phyloP scores from a whole-genome alignment of 2,797 vertebrate genomes.

The Poeciliopsis presidionis region DNA sequence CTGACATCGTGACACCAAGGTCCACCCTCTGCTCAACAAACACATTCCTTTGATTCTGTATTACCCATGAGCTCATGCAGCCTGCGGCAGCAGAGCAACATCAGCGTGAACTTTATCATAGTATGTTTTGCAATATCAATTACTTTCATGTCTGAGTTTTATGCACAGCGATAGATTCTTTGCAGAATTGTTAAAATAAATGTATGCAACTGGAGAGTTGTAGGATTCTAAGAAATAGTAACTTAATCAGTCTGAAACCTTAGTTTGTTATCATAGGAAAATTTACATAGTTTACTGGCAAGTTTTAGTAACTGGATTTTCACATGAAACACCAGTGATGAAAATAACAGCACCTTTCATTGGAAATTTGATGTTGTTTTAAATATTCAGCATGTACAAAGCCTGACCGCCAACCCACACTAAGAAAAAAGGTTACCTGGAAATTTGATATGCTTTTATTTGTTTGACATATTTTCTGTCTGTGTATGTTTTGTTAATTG shows the following conservation, averaged over 20 bases:
- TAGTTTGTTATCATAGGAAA: not conserved
- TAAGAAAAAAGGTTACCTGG: too few species aligned
- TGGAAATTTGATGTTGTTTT: not conserved
- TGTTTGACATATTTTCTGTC: too few species aligned
- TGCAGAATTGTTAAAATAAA: not conserved
- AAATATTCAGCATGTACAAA: not conserved
- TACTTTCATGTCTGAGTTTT: constrained; percentile 69
- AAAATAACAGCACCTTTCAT: not conserved
- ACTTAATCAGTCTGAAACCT: not conserved
- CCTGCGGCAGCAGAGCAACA: constrained; percentile 57
- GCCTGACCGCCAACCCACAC: too few species aligned
- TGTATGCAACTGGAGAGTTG: not conserved
- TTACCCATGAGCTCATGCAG: constrained; percentile 75
- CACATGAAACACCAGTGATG: not conserved
- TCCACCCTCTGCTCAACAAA: constrained; percentile 65
- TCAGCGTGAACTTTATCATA: constrained; percentile 74
- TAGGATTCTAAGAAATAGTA: not conserved
- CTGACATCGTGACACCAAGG: constrained; percentile 57
- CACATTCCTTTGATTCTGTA: constrained; percentile 70
- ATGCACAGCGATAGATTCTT: constrained; percentile 10
- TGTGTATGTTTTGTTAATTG: not conserved
- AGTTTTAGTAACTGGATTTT: not conserved
- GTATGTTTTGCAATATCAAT: constrained; percentile 69
- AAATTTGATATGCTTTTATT: too few species aligned
- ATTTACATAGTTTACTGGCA: not conserved